A percentile compares a stretch with the other conserved stretches of the same genome.
phyloP scores from a whole-genome alignment of 2,888 invertebrate species.

The Harmothoe impar region DNA sequence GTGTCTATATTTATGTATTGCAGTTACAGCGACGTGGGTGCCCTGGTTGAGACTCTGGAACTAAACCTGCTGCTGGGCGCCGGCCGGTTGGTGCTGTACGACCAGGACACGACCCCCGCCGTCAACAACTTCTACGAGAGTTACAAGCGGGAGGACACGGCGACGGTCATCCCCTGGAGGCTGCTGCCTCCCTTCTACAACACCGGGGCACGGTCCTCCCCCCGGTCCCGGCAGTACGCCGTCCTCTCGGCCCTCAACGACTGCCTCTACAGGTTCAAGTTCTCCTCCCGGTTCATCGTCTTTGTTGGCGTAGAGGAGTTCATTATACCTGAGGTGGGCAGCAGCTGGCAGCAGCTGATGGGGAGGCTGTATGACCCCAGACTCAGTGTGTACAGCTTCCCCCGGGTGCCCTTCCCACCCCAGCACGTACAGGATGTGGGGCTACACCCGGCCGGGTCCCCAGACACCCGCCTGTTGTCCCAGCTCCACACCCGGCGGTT shows the following conservation, averaged over 20 bases:
- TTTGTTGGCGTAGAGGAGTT: neutral
- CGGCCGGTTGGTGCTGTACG: neutral
- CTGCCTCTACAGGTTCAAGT: conserved; percentile 33
- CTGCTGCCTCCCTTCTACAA: neutral
- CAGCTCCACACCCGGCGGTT: neutral
- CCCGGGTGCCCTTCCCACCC: neutral
- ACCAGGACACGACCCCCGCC: neutral
- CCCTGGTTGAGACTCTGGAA: conserved; percentile 26
- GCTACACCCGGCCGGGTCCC: neutral
- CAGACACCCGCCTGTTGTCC: neutral
- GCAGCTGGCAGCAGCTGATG: neutral
- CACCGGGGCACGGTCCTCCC: too few species aligned
- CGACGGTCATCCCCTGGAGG: conserved; percentile 8
- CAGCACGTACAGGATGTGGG: neutral
- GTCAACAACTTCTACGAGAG: conserved; percentile 7
- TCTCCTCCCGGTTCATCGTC: conserved; percentile 13
- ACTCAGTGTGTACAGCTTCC: neutral
- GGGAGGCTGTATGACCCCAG: neutral
- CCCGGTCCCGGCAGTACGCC: neutral
- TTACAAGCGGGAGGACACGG: conserved; percentile 27
- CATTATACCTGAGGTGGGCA: neutral
- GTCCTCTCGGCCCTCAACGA: conserved; percentile 14
- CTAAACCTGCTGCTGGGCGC: conserved; percentile 35
- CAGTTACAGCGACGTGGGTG: neutral
- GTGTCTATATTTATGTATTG: too few species aligned